Conservation (phyloP, 1,140 invertebrate genomes). For the Nasonia vitripennis region DNA sequence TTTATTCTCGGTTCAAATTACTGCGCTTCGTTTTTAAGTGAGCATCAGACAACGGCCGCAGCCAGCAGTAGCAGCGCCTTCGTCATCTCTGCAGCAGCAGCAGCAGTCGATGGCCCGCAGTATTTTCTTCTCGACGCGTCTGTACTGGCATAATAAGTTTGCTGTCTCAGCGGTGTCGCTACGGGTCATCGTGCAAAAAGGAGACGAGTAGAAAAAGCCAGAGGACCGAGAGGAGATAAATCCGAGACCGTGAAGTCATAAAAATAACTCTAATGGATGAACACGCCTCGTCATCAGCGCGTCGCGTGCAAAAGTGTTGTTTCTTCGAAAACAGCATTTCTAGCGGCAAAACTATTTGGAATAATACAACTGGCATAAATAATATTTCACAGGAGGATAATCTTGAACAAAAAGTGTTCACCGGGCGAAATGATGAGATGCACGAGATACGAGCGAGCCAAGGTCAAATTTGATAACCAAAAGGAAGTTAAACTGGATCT, state of each 20-base stretch:
- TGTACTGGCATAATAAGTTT: not conserved
- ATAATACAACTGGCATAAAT: no score
- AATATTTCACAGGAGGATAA: no score
- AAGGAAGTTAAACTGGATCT: slow-evolving; percentile 22
- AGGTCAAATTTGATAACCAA: slow-evolving; percentile 13
- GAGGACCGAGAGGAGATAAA: not conserved
- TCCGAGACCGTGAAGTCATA: not conserved
- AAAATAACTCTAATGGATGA: slow-evolving; percentile 1
- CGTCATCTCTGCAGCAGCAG: not conserved
- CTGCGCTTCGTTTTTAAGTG: slow-evolving; percentile 3
- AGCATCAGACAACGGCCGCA: not conserved
- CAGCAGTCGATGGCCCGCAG: not conserved
- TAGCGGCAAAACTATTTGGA: no score
- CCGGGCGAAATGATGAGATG: not conserved
- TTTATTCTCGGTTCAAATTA: not conserved
- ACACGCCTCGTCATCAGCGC: no score
- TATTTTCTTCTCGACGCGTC: not conserved
- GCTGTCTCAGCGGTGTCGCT: slow-evolving; percentile 1
- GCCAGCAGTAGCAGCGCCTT: not conserved
- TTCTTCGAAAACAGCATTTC: no score
- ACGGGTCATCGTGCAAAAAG: not conserved
- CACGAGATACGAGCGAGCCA: not conserved
- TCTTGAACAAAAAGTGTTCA: no score
- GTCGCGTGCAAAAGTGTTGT: not conserved
- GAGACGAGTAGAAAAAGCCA: not conserved